Base-by-base conservation (phyloP, 1,140 invertebrate species). In the Lepidurus packardi region DNA sequence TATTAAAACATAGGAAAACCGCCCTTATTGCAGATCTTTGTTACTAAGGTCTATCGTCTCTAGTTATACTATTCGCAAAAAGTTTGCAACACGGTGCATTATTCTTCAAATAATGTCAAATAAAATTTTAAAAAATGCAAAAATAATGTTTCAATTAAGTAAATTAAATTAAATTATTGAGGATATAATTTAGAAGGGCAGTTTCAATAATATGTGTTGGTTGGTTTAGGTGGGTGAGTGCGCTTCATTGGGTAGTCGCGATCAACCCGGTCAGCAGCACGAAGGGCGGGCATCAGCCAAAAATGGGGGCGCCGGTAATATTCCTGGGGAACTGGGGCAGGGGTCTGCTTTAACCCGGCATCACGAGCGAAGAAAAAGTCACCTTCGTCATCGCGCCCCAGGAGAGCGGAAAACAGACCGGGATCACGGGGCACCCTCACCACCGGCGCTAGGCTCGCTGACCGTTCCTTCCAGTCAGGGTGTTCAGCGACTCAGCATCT, bases 191-290 rank as follows among this genome's bases (percentile, higher is more conserved):
- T 4, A 34, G 34, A 34, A 34, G 3, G 2, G 34, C 34, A 34
- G 34, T 34, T 34, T 34, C 0, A 34, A 34, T 4, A 34, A 34
- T 34, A 25, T 34, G 34, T 34, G 34, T 34, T 34, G 34, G 34
- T 34, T 34, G 34, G 34, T 34, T 34, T 16, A 65, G 53, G 53
- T 65, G 53, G 53, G 53, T 65, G 53, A 65, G 53, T 65, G 53
- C 53, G 53, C 53, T 65, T 65, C 53, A 65, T 65, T 65, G 53
- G 53, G 53, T 65, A 65, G 53, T 65, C 53, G 53, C 53, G 53
- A 65, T 65, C 53, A 21, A n/a, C 53, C 53, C 53, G 53, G 53
- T 65, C 53, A 65, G 53, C 53, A 65, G 53, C 53, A 65, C 8
- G 53, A 65, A 65, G 21, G 53, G 53, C 21, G 53, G 53, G 53